phyloP scores from a whole-genome alignment of 53 echinoderm and acorn worm genomes.

The Zoroaster sp. region DNA sequence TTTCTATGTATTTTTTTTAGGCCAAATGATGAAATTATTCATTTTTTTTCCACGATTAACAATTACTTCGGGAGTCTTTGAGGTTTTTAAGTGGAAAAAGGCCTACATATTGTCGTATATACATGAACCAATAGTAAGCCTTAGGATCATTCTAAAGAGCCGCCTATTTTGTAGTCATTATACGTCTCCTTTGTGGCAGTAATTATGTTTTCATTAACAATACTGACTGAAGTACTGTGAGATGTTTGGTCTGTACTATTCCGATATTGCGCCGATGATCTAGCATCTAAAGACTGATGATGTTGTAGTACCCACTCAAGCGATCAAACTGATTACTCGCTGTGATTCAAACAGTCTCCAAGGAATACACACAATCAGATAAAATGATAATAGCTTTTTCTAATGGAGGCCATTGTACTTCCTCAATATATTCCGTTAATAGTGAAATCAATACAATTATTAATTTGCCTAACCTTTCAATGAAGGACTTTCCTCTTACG shows the following conservation, averaged over 20 bases:
- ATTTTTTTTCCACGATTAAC: too few species aligned
- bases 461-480: conserved; percentile 29
- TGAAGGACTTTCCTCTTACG: background rate
- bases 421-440: conserved; percentile 15
- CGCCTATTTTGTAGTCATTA: too few species aligned
- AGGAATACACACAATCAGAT: background rate
- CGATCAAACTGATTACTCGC: conserved; percentile 1
- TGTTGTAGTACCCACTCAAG: background rate
- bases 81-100: too few species aligned
- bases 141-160: too few species aligned
- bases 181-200: too few species aligned
- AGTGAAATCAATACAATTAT: conserved; percentile 25
- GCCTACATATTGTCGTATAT: too few species aligned
- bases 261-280: background rate
- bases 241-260: background rate
- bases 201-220: too few species aligned
- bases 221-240: background rate
- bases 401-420: conserved; percentile 40
- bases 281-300: conserved; percentile 22
- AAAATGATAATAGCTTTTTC: conserved; percentile 6
- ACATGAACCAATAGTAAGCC: too few species aligned
- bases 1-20: too few species aligned
- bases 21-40: too few species aligned
- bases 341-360: background rate
- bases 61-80: too few species aligned